A percentile compares a stretch with the other conserved stretches of the same genome.
phyloP scores from a whole-genome alignment of 2,888 invertebrate species.

The Cistogaster globosa region DNA sequence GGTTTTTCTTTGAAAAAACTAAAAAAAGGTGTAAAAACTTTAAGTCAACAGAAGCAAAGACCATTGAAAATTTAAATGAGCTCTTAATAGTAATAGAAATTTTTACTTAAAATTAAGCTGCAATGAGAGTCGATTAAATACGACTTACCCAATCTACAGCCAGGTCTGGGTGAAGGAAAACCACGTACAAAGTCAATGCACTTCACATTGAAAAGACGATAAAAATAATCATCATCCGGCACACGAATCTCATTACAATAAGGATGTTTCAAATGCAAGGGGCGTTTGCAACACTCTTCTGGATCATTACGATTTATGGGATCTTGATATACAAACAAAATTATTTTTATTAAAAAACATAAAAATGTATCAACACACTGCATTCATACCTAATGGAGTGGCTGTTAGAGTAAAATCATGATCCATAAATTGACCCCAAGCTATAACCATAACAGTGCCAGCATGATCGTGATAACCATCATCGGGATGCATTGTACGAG shows the following conservation, averaged over 20 bases:
- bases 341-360: neutral
- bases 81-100: slow-evolving; percentile 18
- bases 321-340: slow-evolving; percentile 84
- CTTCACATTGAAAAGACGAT: slow-evolving; percentile 91
- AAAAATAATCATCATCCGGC: slow-evolving; percentile 96
- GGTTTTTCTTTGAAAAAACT: neutral
- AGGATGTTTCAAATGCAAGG: slow-evolving; percentile 92
- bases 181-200: slow-evolving; percentile 96
- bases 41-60: neutral
- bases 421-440: slow-evolving; percentile 98
- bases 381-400: slow-evolving; percentile 90
- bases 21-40: slow-evolving; percentile 4
- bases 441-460: slow-evolving; percentile 94
- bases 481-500: slow-evolving; percentile 95
- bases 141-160: slow-evolving; percentile 90
- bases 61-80: slow-evolving; percentile 18
- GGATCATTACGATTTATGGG: slow-evolving; percentile 94
- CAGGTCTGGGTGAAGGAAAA: slow-evolving; percentile 93
- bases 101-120: slow-evolving; percentile 7
- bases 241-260: slow-evolving; percentile 95
- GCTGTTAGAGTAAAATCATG: slow-evolving; percentile 95
- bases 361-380: neutral
- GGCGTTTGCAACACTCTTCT: slow-evolving; percentile 94
- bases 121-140: slow-evolving; percentile 15
- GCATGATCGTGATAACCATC: slow-evolving; percentile 97